Evolutionary conservation across 2,888 invertebrate genomes (phyloP).

Genomic region (Agrochola lota): DNA sequence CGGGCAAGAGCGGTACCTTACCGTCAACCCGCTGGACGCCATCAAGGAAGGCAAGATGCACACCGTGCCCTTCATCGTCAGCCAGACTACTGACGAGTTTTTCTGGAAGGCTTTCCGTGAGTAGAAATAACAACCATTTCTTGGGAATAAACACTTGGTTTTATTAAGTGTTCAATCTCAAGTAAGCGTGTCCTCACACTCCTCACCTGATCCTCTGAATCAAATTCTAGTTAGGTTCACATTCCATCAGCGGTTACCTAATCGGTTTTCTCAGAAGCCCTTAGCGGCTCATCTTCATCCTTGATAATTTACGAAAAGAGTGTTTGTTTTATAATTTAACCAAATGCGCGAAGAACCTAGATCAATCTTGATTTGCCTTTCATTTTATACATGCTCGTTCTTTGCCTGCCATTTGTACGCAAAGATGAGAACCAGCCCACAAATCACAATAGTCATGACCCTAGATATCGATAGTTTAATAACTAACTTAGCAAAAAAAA

Average conservation of each 20-base stretch:
- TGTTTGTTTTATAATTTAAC: not conserved
- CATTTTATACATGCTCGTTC: not conserved
- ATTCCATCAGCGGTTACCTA: not conserved
- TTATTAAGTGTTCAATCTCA: not conserved
- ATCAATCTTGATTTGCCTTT: not conserved
- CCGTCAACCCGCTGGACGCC: conserved; percentile 91
- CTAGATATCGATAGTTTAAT: not conserved
- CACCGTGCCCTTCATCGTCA: conserved; percentile 92
- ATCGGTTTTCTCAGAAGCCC: not conserved
- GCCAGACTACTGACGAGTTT: conserved; percentile 93
- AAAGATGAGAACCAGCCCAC: not conserved
- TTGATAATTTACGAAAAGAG: not conserved
- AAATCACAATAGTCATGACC: no score
- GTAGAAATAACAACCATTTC: conserved; percentile 61
- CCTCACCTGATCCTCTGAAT: not conserved
- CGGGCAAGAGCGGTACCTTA: conserved; percentile 92
- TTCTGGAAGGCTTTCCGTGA: conserved; percentile 91
- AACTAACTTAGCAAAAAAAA: not conserved
- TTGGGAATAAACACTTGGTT: not conserved
- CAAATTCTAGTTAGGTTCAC: not conserved
- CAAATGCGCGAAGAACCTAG: not conserved
- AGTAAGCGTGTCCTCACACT: not conserved
- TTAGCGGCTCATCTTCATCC: no score
- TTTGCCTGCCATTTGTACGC: not conserved
- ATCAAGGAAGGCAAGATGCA: conserved; percentile 91